These are phyloP conservation scores for Sarcophaga carnaria DNA, from an alignment of 2,888 invertebrate species.

Conservation along the genomic window DNA sequence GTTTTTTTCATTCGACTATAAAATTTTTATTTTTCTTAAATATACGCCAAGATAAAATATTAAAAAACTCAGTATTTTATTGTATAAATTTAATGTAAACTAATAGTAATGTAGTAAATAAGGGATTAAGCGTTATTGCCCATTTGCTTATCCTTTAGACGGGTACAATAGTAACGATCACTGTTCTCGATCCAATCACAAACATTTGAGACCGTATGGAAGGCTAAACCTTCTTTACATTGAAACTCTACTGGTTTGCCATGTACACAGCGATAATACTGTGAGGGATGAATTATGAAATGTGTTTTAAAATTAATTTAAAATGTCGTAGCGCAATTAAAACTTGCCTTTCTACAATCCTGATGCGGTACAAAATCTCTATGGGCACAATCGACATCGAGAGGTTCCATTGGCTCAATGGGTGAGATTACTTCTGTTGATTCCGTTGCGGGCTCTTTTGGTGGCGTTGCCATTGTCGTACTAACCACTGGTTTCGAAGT, in stretches of 20 bases:
- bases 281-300: constrained; percentile 57
- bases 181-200: constrained; percentile 92
- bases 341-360: constrained; percentile 84
- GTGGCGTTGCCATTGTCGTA: constrained; percentile 49
- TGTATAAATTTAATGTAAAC: background rate
- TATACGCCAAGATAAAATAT: too few species aligned
- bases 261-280: constrained; percentile 94
- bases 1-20: too few species aligned
- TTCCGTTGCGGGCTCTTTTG: constrained; percentile 61
- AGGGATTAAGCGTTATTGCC: constrained; percentile 70
- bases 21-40: too few species aligned
- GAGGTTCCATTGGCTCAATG: constrained; percentile 58
- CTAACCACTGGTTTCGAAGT: constrained; percentile 27
- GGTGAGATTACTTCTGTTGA: constrained; percentile 52
- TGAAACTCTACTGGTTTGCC: constrained; percentile 88
- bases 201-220: constrained; percentile 86
- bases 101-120: constrained; percentile 20
- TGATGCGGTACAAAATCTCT: constrained; percentile 84
- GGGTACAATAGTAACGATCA: constrained; percentile 83
- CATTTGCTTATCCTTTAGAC: constrained; percentile 71
- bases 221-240: constrained; percentile 89
- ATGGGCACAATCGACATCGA: constrained; percentile 83
- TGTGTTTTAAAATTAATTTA: background rate
- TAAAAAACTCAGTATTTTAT: background rate
- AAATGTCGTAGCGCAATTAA: background rate